Evolutionary conservation across 2,113 vertebrate species (phyloP).

Genomic region (Jaculus jaculus): DNA sequence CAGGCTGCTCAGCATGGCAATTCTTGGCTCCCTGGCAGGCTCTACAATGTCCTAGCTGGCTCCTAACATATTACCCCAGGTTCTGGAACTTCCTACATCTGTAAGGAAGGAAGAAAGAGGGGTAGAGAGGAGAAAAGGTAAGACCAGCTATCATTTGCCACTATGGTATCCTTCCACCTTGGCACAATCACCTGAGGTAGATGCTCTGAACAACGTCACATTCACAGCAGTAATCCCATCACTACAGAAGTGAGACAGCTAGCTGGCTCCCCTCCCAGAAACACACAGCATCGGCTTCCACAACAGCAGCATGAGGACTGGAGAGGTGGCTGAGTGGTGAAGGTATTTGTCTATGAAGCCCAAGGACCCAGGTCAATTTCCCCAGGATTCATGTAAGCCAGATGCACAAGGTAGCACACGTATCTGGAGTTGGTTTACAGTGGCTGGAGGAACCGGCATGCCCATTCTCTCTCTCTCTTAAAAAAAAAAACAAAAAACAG

Average conservation of each 20-base stretch:
- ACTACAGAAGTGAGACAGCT: not conserved
- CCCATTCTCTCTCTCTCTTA: too few species aligned
- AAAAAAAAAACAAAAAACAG: not conserved
- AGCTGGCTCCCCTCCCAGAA: not conserved
- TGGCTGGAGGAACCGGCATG: too few species aligned
- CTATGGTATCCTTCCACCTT: not conserved
- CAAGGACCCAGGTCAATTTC: too few species aligned
- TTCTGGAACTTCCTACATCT: not conserved
- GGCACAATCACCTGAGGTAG: not conserved
- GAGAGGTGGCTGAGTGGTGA: too few species aligned
- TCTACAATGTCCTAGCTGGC: too few species aligned
- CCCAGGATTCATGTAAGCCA: too few species aligned
- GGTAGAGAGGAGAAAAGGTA: not conserved
- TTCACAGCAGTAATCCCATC: not conserved
- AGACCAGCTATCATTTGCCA: not conserved
- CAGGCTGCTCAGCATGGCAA: not conserved
- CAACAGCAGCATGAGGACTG: not conserved
- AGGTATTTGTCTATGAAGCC: too few species aligned
- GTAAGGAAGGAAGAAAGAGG: not conserved
- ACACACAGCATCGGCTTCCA: not conserved
- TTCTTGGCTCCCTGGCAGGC: not conserved
- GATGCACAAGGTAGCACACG: too few species aligned
- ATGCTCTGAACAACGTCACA: not conserved
- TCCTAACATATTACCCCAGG: not conserved
- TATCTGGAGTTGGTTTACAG: too few species aligned